Conservation (phyloP, 2,888 invertebrate genomes). For the Drosophila colorata region DNA sequence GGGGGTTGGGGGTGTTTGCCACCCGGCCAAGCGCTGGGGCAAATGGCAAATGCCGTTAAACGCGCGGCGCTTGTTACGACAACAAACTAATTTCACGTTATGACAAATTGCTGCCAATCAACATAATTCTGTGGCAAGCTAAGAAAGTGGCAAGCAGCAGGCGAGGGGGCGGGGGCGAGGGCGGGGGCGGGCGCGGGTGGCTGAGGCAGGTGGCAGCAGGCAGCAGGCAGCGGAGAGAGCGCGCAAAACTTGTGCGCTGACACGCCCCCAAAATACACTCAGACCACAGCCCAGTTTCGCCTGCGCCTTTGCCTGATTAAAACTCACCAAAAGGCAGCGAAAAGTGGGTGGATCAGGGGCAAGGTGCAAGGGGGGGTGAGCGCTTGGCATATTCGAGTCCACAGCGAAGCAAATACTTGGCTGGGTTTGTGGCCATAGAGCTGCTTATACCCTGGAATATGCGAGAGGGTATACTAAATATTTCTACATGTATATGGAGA, state of each 20-base stretch:
- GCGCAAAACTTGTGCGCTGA: constrained; percentile 23
- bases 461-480: no score
- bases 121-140: constrained; percentile 76
- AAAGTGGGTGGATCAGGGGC: not conserved
- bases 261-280: constrained; percentile 15
- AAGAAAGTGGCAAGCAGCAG: constrained; percentile 64
- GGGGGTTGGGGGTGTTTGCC: not conserved
- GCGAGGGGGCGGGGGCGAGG: no score
- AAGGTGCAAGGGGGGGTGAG: not conserved
- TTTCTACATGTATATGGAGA: no score
- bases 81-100: constrained; percentile 81
- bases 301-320: constrained; percentile 57
- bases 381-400: not conserved
- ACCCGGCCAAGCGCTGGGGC: constrained; percentile 8
- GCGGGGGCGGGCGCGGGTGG: not conserved
- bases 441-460: constrained; percentile 5
- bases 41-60: constrained; percentile 68
- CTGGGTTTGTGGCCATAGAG: not conserved
- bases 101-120: constrained; percentile 82
- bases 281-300: constrained; percentile 18
- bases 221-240: constrained; percentile 2
- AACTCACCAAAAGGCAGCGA: constrained; percentile 23
- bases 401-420: not conserved
- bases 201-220: constrained; percentile 26
- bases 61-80: constrained; percentile 81